Evolutionary conservation across 2,113 vertebrate species (phyloP), one percentile per base, ranked within the genome.

Genomic region (Ornithorhynchus anatinus): DNA sequence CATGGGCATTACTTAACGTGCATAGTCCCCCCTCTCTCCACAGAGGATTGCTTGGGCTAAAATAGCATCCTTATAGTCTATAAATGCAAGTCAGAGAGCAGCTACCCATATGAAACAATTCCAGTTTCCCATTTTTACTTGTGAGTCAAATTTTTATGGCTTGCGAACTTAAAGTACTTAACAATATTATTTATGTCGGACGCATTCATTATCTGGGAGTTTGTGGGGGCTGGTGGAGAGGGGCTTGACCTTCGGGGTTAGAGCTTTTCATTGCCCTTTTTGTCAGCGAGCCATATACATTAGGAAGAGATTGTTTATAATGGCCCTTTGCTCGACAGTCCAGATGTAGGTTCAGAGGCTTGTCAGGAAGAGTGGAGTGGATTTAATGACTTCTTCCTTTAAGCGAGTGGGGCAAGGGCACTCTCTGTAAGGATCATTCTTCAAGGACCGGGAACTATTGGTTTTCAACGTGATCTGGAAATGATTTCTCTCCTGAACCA

Each of bases 401-500:
- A 56, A 69, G 43, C 23, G 72, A 45, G 14, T n/a, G 47, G 73
- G 37, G 22, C 44, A 31, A n/a, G 22, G 0, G 1, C 12, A 53
- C 20, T 17, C 43, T 33, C 65, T 8, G 53, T 43, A 60, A 37
- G 69, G 69, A 71, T 50, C 53, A 48, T n/a, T n/a, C 33, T 51
- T 20, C 11, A 0, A 15, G 36, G 68, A 14, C 13, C 3, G 1
- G 19, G 37, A 77, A 81, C 70, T 0, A 0, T 10, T 62, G 2
- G 0, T 65, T 75, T 75, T 38, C 52, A 65, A 53, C 39, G 27
- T 20, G 42, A 69, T 56, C 32, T 64, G 65, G 67, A 74, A 81
- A 72, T 4, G 40, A n/a, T 25, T 69, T 71, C 48, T 72, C 61
- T 79, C 23, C 23, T 54, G 36, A 59, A 1, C 0, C 50, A 75